Conservation (phyloP, 2,797 vertebrate species). For the Chelidonichthys spinosus region DNA sequence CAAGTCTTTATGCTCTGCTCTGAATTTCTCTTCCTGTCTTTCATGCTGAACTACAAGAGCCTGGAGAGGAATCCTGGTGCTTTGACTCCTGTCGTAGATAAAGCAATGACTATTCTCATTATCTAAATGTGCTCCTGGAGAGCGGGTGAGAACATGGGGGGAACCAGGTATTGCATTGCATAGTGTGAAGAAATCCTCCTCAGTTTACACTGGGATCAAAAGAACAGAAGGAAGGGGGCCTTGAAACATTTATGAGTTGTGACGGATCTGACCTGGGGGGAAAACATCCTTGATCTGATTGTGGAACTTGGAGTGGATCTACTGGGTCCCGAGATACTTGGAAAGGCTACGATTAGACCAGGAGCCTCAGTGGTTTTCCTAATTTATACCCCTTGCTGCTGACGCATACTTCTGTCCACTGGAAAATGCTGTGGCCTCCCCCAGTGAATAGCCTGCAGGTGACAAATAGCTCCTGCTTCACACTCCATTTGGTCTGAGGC, state of each 20-base stretch:
- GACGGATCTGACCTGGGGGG: constrained; percentile 74
- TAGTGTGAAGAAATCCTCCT: constrained; percentile 66
- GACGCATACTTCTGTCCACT: constrained; percentile 71
- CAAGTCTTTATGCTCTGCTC: constrained; percentile 73
- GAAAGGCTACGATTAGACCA: constrained; percentile 63
- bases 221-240: constrained; percentile 62
- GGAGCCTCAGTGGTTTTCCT: constrained; percentile 61
- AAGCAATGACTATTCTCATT: constrained; percentile 33
- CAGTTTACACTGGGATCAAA: constrained; percentile 67
- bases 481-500: constrained; percentile 88
- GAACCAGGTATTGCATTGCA: constrained; percentile 55
- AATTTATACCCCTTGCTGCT: constrained; percentile 77
- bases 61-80: constrained; percentile 33
- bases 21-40: constrained; percentile 48
- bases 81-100: constrained; percentile 33
- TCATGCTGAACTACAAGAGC: constrained; percentile 49
- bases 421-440: constrained; percentile 68
- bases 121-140: constrained; percentile 17
- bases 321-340: constrained; percentile 49
- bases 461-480: constrained; percentile 90
- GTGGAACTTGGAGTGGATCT: constrained; percentile 66
- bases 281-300: constrained; percentile 73
- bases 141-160: constrained; percentile 43
- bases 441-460: constrained; percentile 83
- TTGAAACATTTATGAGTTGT: constrained; percentile 83